phyloP scores from a whole-genome alignment of 1,140 invertebrate genomes.

The Wiebesia pumilae region DNA sequence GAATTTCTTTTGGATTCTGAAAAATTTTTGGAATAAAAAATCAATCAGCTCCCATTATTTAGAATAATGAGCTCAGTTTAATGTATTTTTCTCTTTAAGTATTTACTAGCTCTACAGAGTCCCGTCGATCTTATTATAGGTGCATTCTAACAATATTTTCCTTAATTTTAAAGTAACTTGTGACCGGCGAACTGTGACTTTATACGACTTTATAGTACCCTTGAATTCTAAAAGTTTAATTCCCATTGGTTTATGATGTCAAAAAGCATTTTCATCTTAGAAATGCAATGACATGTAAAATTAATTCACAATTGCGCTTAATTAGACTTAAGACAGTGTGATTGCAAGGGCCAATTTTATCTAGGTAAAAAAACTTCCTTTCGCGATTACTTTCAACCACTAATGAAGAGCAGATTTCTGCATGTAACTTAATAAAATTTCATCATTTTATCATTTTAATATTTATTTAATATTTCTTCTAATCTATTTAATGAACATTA shows the following conservation, averaged over 20 bases:
- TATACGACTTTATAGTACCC: too few species aligned
- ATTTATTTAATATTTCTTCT: not conserved
- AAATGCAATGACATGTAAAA: not conserved
- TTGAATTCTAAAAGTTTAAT: not conserved
- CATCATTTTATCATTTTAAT: not conserved
- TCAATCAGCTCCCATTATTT: constrained; percentile 1
- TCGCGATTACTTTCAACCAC: not conserved
- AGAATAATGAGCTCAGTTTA: not conserved
- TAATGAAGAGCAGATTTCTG: not conserved
- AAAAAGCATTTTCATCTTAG: not conserved
- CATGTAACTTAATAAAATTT: too few species aligned
- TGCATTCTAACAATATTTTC: too few species aligned
- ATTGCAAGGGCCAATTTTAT: not conserved
- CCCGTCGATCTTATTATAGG: too few species aligned
- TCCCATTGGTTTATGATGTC: not conserved
- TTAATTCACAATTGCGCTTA: not conserved
- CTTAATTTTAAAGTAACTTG: too few species aligned
- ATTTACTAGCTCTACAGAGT: not conserved
- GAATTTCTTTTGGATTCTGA: not conserved
- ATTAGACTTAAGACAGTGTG: not conserved
- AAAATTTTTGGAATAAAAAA: constrained; percentile 18
- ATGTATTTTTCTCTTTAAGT: not conserved
- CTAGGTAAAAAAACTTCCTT: not conserved
- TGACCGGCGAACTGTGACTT: too few species aligned
- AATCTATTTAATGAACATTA: not conserved